Conservation (phyloP, 1,140 invertebrate genomes). For the Manduca sexta region DNA sequence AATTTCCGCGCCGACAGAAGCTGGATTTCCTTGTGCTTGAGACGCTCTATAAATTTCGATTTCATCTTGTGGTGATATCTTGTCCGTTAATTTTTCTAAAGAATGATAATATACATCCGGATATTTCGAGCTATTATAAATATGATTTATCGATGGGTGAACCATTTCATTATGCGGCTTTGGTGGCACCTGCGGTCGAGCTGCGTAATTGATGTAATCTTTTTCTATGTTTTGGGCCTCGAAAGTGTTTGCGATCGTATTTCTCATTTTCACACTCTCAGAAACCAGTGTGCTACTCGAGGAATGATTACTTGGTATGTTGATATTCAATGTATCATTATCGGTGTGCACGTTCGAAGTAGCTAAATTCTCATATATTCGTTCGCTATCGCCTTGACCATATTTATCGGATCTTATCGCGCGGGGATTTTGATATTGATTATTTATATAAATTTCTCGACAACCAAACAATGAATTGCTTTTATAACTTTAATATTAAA, state of each 20-base stretch:
- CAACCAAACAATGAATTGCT: no score
- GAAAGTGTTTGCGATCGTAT: constrained; percentile 6
- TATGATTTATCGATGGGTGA: constrained; percentile 15
- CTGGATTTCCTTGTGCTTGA: constrained; percentile 40
- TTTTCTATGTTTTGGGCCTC: constrained; percentile 11
- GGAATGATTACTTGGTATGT: constrained; percentile 41
- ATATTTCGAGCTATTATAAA: constrained; percentile 23
- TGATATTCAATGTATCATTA: constrained; percentile 22
- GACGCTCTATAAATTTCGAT: constrained; percentile 55
- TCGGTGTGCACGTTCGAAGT: constrained; percentile 19
- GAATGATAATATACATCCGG: constrained; percentile 65
- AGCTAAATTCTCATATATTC: constrained; percentile 60
- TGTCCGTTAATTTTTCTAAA: constrained; percentile 48
- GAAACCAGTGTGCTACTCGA: constrained; percentile 62
- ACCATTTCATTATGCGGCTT: constrained; percentile 40
- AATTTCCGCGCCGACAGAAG: constrained; percentile 64
- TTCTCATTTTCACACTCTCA: constrained; percentile 38
- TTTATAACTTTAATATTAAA: no score
- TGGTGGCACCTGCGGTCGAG: constrained; percentile 56
- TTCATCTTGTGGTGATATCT: constrained; percentile 45
- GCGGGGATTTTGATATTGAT: constrained; percentile 50
- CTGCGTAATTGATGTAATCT: constrained; percentile 26
- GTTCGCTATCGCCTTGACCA: constrained; percentile 26
- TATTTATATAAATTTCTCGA: no score
- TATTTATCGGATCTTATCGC: constrained; percentile 26